phyloP scores from a whole-genome alignment of 2,113 vertebrate genomes.

The Coryphaenoides rupestris region DNA sequence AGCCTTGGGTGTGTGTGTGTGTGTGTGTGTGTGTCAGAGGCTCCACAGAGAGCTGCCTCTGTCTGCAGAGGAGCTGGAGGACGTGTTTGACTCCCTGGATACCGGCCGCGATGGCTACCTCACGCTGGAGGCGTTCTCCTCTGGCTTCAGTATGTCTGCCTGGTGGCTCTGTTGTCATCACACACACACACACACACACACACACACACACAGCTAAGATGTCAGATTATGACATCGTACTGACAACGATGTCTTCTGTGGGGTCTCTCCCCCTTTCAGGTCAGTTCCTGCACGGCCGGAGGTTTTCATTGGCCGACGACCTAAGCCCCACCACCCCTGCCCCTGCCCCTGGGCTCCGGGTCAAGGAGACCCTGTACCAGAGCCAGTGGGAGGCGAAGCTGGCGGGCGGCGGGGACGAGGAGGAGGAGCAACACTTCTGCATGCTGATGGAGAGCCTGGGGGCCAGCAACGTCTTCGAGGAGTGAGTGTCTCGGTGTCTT shows the following conservation, averaged over 20 bases:
- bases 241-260: neutral
- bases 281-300: slow-evolving; percentile 79
- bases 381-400: slow-evolving; percentile 61
- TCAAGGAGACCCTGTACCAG: slow-evolving; percentile 70
- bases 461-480: slow-evolving; percentile 80
- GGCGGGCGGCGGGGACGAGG: slow-evolving; percentile 67
- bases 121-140: slow-evolving; percentile 84
- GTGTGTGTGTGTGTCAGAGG: slow-evolving; percentile 50
- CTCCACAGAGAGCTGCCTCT: slow-evolving; percentile 80
- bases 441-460: slow-evolving; percentile 84
- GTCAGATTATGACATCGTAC: neutral
- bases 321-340: neutral
- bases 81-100: slow-evolving; percentile 89
- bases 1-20: neutral
- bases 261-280: slow-evolving; percentile 67
- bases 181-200: no score
- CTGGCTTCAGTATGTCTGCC: slow-evolving; percentile 86
- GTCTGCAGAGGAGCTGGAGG: slow-evolving; percentile 84
- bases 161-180: neutral
- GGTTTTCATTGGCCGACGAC: slow-evolving; percentile 61
- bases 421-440: slow-evolving; percentile 84
- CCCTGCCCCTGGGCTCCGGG: slow-evolving; percentile 28
- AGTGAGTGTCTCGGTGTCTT: slow-evolving; percentile 70
- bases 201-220: no score
- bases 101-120: slow-evolving; percentile 80